Evolutionary conservation across 2,888 invertebrate genomes (phyloP), one percentile per base, ranked within the genome.

Genomic region (Lutraria lutraria): DNA sequence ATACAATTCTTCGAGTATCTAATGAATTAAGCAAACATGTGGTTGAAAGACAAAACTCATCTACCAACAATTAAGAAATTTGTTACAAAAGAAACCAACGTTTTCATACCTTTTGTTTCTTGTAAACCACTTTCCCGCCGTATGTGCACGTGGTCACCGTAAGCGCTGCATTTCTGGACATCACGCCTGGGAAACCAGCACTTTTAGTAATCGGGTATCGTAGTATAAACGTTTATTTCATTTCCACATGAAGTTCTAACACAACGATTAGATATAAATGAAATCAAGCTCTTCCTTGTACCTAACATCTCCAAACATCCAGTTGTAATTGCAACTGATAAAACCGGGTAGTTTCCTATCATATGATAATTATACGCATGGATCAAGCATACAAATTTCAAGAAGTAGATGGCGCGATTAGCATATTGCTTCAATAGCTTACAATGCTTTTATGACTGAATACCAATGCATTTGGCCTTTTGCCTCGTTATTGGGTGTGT

Each of bases 91-190:
- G n/a, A n/a, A n/a, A n/a, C n/a, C n/a, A n/a, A n/a, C n/a, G n/a
- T 43, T n/a, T 76, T 12, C 76, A 6, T 76, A 76, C 76, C 76
- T 76, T 76, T 31, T 76, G 76, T 34, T 76, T 76, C 34, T 76
- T 76, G 19, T 76, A 76, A 34, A 25, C n/a, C 63, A 25, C 3
- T 76, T 76, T 76, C 76, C 76, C 76, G 76, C 76, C 76, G 31
- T 76, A 76, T 31, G 34, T 76, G 76, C 76, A 76, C 3, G 76
- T 34, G 16, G 76, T 2, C 6, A 76, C 76, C 25, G 76, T 76
- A 3, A 76, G 76, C 6, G 76, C 76, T 31, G 76, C 76, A 25
- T 76, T 76, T 34, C 76, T 76, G 25, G 76, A 76, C 76, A 76
- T 76, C 0, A 0, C 31, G 31, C 19, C 15, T 25, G 4, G 63